Conservation (phyloP, 2,113 vertebrate genomes). For the Lamprotornis superbus region DNA sequence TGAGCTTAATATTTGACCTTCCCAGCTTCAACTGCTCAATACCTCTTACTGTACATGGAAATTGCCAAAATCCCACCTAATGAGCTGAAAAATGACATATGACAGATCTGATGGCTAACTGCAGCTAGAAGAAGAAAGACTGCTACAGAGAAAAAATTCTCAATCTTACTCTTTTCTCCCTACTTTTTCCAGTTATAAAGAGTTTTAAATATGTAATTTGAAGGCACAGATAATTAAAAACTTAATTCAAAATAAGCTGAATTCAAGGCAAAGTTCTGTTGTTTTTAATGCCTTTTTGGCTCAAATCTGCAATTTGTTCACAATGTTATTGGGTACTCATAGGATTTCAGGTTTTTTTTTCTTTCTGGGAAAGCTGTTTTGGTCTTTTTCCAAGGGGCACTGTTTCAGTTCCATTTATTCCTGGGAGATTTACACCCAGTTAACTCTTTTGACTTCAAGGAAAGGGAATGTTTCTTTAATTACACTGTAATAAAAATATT, state of each 20-base stretch:
- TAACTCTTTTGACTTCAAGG: slow-evolving; percentile 34
- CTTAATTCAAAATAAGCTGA: not conserved
- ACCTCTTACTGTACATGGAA: slow-evolving; percentile 72
- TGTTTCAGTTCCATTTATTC: slow-evolving; percentile 19
- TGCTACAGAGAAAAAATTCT: slow-evolving; percentile 30
- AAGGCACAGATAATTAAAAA: slow-evolving; percentile 32
- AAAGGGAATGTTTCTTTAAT: not conserved
- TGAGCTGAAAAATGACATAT: slow-evolving; percentile 74
- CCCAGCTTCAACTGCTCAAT: slow-evolving; percentile 74
- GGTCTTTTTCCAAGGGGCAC: slow-evolving; percentile 25
- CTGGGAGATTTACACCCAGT: slow-evolving; percentile 14
- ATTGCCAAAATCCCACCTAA: slow-evolving; percentile 81
- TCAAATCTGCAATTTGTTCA: not conserved
- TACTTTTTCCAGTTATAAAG: not conserved
- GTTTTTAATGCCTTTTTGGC: slow-evolving; percentile 12
- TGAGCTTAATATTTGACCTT: slow-evolving; percentile 82
- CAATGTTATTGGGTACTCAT: not conserved
- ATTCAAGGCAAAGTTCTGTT: not conserved
- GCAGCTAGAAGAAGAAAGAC: slow-evolving; percentile 66
- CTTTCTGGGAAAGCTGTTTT: slow-evolving; percentile 43
- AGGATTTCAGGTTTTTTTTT: not conserved
- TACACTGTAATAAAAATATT: not conserved
- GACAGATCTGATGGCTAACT: slow-evolving; percentile 78
- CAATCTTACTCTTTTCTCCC: not conserved
- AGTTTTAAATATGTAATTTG: slow-evolving; percentile 16